Conservation (phyloP, 2,797 vertebrate species). For the Sylvia borin region DNA sequence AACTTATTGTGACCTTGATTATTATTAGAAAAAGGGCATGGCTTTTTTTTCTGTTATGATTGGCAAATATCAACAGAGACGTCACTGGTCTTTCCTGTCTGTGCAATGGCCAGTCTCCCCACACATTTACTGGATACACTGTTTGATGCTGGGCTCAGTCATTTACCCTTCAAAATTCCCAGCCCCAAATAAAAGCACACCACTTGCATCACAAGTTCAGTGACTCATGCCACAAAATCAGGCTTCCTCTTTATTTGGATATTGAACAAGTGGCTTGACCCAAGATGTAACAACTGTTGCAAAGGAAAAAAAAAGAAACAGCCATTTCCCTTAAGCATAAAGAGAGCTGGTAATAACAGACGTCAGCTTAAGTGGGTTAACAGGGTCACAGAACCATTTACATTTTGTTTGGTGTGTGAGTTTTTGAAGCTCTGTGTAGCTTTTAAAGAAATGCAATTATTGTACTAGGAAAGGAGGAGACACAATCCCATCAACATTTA, state of each 20-base stretch:
- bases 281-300: conserved; percentile 39
- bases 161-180: not conserved
- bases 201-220: conserved; percentile 19
- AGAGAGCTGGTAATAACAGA: conserved; percentile 17
- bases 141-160: not conserved
- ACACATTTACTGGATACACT: not conserved
- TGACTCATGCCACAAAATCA: conserved; percentile 28
- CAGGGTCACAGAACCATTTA: conserved; percentile 10
- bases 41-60: not conserved
- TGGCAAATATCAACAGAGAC: not conserved
- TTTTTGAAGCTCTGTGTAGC: not conserved
- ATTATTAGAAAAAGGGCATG: not conserved
- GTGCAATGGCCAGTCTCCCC: not conserved
- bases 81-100: not conserved
- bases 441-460: conserved; percentile 10
- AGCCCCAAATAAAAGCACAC: not conserved
- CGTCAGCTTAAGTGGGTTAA: not conserved
- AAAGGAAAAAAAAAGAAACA: not conserved
- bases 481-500: not conserved
- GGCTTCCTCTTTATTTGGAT: conserved; percentile 46
- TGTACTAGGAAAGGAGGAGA: not conserved
- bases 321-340: conserved; percentile 11
- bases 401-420: not conserved
- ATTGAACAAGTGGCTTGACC: conserved; percentile 22
- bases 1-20: not conserved